Base-by-base conservation (phyloP, 1,140 invertebrate species). In the Oedothorax gibbosus region DNA sequence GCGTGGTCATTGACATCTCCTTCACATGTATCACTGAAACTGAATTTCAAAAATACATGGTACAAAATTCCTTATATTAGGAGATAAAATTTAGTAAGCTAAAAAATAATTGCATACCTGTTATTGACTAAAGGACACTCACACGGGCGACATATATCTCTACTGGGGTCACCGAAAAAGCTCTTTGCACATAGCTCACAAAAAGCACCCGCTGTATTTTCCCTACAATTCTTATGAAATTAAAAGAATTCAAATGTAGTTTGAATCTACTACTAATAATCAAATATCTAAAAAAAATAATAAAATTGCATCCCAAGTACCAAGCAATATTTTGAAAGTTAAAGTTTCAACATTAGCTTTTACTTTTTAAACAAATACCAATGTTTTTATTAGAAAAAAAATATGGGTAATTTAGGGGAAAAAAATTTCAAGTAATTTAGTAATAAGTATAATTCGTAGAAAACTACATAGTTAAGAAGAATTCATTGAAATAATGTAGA, bases 101-200 rank as follows among this genome's bases (percentile, higher is more conserved):
- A 35, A 35, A 35, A 35, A 35, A 35, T 35, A 65, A 77, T 62
- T 64, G 21, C 54, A 87, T 87, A 91, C 89, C 91, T 91, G 88
- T 93, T 92, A 18, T 89, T 89, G 6, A 89, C 86, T 15, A 89
- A 76, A 8, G 91, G 96, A 90, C 98, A 99, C 6, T 91, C 90
- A 89, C 98, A 99, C 65, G 94, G 92, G 10, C 87, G 92, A 88
- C 93, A 93, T 73, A 88, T 86, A 8, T 91, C 89, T 20, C 81
- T 88, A 0, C 88, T 88, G 0, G 95, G 94, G 88, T 96, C 92
- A 5, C 96, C 96, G 90, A 95, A 97, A 90, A 93, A 96, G 12
- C 97, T 97, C 81, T 94, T 93, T 0, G 93, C 94, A 89, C 96
- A 97, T 7, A 91, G 88, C 18, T 96, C 93, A 89, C 96, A 97